phyloP scores from a whole-genome alignment of 2,888 invertebrate species.

The Eristalis tenax region DNA sequence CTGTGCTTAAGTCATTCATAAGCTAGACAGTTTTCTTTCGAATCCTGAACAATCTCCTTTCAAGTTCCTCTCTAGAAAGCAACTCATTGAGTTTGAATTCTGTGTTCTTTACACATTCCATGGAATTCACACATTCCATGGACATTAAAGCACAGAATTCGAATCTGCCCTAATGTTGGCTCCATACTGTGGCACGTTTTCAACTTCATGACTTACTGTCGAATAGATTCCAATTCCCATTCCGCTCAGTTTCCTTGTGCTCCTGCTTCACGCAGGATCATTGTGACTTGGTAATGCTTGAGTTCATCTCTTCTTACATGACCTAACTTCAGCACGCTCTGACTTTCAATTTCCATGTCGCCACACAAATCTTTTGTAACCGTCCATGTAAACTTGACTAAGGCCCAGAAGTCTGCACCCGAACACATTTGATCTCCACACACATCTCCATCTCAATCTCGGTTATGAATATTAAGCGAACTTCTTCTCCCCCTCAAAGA shows the following conservation, averaged over 20 bases:
- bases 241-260: neutral
- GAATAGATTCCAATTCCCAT: neutral
- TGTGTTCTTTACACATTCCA: no score
- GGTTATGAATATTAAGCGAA: neutral
- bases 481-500: neutral
- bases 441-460: neutral
- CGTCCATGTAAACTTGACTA: neutral
- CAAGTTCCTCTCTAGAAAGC: no score
- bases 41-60: no score
- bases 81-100: no score
- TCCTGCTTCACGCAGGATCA: neutral
- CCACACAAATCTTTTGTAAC: neutral
- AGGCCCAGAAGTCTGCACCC: neutral
- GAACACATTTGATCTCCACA: neutral
- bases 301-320: neutral
- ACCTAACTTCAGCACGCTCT: neutral
- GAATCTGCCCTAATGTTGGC: no score
- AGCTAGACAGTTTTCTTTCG: no score
- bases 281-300: neutral
- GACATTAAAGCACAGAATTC: no score
- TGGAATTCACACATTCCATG: no score
- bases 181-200: neutral
- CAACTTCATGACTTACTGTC: neutral
- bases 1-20: no score
- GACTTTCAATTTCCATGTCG: neutral